Conservation (phyloP, 2,113 vertebrate species). For the Tamias sibiricus region DNA sequence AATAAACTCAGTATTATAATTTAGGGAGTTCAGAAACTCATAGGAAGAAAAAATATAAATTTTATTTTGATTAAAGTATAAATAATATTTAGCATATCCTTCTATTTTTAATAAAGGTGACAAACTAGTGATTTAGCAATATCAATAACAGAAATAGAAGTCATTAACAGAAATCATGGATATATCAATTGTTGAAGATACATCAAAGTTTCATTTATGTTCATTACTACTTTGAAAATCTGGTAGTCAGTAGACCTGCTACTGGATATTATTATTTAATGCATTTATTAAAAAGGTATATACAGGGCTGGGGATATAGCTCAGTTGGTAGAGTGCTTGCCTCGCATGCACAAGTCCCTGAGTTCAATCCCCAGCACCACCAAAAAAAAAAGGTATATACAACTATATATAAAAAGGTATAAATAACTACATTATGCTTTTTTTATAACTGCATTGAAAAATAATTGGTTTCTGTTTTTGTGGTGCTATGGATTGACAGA, state of each 20-base stretch:
- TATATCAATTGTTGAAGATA: not conserved
- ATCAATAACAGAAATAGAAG: not conserved
- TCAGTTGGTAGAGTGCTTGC: too few species aligned
- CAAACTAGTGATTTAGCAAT: not conserved
- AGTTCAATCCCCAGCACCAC: too few species aligned
- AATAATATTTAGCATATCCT: not conserved
- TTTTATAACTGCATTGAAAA: not conserved
- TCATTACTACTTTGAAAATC: slow-evolving; percentile 6
- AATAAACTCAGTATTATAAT: not conserved
- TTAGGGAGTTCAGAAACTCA: not conserved
- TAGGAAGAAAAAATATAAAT: not conserved
- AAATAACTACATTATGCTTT: not conserved
- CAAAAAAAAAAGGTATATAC: not conserved
- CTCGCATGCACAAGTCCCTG: too few species aligned
- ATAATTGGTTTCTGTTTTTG: not conserved
- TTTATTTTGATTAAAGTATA: not conserved
- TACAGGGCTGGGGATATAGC: too few species aligned
- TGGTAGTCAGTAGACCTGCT: not conserved
- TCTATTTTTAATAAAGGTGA: not conserved
- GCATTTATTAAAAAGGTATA: not conserved
- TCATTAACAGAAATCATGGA: not conserved
- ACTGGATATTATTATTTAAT: not conserved
- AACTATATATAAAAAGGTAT: not conserved
- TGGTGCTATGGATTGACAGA: not conserved
- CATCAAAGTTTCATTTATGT: not conserved